Conservation (phyloP, 1,140 invertebrate genomes). For the Pseudobourletiella spinata region DNA sequence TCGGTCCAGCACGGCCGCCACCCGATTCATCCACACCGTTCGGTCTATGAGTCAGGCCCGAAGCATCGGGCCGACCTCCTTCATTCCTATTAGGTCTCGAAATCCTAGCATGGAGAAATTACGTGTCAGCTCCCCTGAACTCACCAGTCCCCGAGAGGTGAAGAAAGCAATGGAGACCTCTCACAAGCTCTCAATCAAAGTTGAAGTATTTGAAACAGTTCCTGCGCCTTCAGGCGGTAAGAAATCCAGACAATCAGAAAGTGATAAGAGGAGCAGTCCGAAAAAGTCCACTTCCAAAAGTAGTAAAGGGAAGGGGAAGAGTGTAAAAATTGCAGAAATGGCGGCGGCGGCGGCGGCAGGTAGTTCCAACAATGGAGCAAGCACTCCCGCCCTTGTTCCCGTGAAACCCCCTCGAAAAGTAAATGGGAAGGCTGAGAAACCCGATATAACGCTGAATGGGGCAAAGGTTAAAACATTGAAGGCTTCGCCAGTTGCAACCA, state of each 20-base stretch:
- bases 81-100: constrained; percentile 24
- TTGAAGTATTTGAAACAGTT: constrained; percentile 32
- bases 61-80: constrained; percentile 1
- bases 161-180: constrained; percentile 48
- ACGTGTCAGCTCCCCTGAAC: constrained; percentile 38
- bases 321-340: constrained; percentile 28
- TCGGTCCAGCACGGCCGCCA: not conserved
- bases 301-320: constrained; percentile 19
- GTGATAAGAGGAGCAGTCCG: constrained; percentile 14
- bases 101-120: constrained; percentile 26
- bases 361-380: not conserved
- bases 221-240: not conserved
- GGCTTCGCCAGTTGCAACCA: constrained; percentile 18
- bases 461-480: constrained; percentile 22
- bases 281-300: constrained; percentile 19
- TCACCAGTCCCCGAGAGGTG: constrained; percentile 51
- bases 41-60: not conserved
- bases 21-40: constrained; percentile 2
- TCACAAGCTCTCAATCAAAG: constrained; percentile 23
- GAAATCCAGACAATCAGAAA: constrained; percentile 6
- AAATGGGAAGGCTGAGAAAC: constrained; percentile 47
- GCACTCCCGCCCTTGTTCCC: not conserved
- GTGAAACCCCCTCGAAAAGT: constrained; percentile 43
- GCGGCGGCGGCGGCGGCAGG: not conserved
- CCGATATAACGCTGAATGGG: not conserved